Base-by-base conservation (phyloP, 1,140 invertebrate species). In the Mesaphorura yosii region DNA sequence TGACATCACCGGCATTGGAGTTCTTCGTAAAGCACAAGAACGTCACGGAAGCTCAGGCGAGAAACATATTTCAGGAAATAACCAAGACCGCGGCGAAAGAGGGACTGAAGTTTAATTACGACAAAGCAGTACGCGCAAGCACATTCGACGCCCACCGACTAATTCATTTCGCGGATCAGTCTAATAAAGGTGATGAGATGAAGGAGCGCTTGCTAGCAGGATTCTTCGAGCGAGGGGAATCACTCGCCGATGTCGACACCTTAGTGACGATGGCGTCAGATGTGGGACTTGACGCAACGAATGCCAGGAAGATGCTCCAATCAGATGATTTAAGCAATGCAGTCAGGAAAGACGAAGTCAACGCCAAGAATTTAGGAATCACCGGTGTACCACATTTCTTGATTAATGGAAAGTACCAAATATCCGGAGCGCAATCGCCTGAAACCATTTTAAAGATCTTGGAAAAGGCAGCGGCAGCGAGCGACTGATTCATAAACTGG, bases 131-230 rank as follows among this genome's bases (percentile, higher is more conserved):
- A 22, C 40, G 23, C 17, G 40, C 19, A 6, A 42, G 19, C 40
- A 42, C 40, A 17, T 42, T 42, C 19, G 40, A 42, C 40, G 40
- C 40, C 23, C 40, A 42, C 23, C 40, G 40, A 42, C 19, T 42
- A 6, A 19, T 42, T 42, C 40, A 42, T 19, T 42, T 10, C 40
- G 40, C 40, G 6, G 10, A 6, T 6, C 7, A 6, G n/a, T 12
- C 7, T 42, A 22, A 22, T 12, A 42, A 42, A 42, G 40, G 40
- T 10, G 19, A 19, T 42, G 17, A 6, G 6, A 19, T 19, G 7
- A 42, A 42, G 19, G 7, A 42, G 17, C 40, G 40, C 17, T 17
- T 42, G 23, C 19, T 42, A 12, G 7, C 40, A 42, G 40, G n/a
- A 42, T 42, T 19, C 23, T 42, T 42, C 17, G 40, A 42, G 19